These are phyloP conservation scores for Trachemys scripta DNA, from an alignment of 2,113 vertebrate species.

Conservation along the genomic window DNA sequence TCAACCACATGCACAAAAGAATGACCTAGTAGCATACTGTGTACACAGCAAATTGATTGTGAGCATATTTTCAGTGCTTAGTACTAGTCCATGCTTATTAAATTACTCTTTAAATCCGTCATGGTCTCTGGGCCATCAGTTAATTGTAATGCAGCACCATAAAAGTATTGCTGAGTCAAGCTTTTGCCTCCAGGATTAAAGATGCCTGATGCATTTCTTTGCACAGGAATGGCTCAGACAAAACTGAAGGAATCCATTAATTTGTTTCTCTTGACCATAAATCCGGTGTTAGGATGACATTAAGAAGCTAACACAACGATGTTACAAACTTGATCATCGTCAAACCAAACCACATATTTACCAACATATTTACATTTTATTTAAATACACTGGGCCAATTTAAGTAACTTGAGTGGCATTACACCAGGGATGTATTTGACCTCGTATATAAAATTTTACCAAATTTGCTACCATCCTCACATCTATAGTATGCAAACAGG, in stretches of 20 bases:
- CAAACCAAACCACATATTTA: background rate
- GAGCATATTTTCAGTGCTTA: constrained; percentile 46
- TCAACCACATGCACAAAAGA: constrained; percentile 59
- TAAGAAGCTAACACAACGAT: background rate
- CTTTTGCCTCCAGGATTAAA: background rate
- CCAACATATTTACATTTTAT: background rate
- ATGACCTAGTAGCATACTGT: constrained; percentile 35
- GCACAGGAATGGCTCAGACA: background rate
- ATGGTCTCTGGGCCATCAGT: constrained; percentile 37
- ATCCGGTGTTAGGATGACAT: background rate
- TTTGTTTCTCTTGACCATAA: background rate
- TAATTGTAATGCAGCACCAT: constrained; percentile 40
- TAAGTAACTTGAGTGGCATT: background rate
- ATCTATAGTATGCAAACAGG: background rate
- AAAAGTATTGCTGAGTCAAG: constrained; percentile 18
- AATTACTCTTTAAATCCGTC: constrained; percentile 49
- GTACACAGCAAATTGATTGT: constrained; percentile 45
- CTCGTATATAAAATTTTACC: background rate
- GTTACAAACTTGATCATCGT: background rate
- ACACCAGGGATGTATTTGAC: background rate
- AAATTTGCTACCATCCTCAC: background rate
- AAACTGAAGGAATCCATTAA: background rate
- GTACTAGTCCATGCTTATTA: constrained; percentile 21
- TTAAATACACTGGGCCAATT: background rate
- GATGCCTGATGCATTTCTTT: background rate